Percentiles rank a stretch among this genome's conserved stretches.
Conservation (phyloP, 2,113 vertebrate genomes). For the Rhombomys opimus region DNA sequence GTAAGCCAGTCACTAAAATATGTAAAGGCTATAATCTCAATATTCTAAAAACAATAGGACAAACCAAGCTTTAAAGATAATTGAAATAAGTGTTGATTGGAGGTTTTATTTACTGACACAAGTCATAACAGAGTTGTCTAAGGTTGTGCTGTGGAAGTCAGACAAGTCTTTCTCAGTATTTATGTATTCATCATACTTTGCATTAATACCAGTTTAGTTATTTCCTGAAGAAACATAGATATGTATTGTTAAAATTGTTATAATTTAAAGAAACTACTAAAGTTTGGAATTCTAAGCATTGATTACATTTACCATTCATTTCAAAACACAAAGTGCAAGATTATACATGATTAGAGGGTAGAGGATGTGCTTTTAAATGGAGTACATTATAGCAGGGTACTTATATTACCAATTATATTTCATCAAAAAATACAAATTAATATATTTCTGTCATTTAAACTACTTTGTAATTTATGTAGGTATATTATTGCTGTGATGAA, state of each 20-base stretch:
- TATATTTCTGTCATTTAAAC: neutral
- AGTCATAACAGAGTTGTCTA: neutral
- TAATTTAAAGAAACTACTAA: neutral
- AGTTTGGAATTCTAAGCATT: neutral
- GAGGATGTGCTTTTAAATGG: neutral
- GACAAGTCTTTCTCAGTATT: neutral
- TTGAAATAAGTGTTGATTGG: neutral
- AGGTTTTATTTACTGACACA: neutral
- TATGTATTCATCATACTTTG: neutral
- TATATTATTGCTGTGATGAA: neutral
- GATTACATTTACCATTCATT: neutral
- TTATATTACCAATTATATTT: neutral
- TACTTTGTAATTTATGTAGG: neutral
- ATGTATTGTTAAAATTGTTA: neutral
- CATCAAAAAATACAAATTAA: constrained; percentile 14
- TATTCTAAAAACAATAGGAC: neutral
- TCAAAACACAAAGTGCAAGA: neutral
- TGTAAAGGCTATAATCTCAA: neutral
- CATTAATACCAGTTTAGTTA: neutral
- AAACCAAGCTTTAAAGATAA: neutral
- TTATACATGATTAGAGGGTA: neutral
- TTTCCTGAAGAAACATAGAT: neutral
- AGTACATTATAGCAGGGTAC: neutral
- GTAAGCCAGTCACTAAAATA: neutral
- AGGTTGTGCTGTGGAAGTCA: neutral